phyloP scores from a whole-genome alignment of 2,797 vertebrate genomes.

The Esox masquinongy region DNA sequence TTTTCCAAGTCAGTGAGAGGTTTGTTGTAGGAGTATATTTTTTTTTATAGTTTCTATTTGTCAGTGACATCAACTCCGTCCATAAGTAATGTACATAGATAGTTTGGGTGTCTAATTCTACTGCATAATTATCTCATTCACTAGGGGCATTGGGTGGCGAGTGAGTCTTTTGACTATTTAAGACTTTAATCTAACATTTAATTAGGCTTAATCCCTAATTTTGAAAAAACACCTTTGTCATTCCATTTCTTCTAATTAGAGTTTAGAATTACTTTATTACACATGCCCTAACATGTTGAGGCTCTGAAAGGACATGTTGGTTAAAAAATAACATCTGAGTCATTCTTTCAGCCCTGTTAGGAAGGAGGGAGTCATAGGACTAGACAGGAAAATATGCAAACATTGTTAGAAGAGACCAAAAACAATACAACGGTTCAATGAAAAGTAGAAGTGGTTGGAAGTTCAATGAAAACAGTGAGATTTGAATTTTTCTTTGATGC shows the following conservation, averaged over 20 bases:
- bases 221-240: background rate
- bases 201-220: background rate
- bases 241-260: background rate
- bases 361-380: background rate
- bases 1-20: background rate
- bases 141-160: background rate
- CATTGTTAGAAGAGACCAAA: background rate
- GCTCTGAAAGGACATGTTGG: conserved; percentile 28
- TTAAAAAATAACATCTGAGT: conserved; percentile 45
- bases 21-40: background rate
- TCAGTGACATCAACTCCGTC: background rate
- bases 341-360: conserved; percentile 16
- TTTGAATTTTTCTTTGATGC: background rate
- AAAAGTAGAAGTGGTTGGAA: background rate
- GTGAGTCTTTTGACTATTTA: background rate
- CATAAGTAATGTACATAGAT: background rate
- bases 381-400: conserved; percentile 7
- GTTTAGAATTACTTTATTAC: background rate
- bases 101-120: background rate
- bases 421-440: background rate
- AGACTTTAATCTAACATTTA: background rate
- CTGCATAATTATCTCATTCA: background rate
- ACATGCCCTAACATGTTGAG: conserved; percentile 58
- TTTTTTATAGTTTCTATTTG: background rate
- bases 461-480: background rate